phyloP scores from a whole-genome alignment of 2,113 vertebrate species.

The Glareola pratincola region DNA sequence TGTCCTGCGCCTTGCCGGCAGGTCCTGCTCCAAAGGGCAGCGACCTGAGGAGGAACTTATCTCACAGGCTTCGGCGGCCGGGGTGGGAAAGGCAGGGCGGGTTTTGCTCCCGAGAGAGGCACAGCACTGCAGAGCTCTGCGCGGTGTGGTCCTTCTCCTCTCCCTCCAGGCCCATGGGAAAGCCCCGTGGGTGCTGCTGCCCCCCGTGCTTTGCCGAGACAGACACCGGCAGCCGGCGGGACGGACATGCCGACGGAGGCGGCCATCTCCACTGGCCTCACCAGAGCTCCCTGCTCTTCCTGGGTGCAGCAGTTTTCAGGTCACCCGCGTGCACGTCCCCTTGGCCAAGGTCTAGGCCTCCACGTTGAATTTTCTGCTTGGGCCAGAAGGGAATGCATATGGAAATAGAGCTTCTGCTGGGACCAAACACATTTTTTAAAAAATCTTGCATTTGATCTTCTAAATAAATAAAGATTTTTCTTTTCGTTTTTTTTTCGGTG shows the following conservation, averaged over 20 bases:
- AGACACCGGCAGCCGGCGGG: neutral
- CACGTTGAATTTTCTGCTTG: neutral
- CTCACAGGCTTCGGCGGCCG: neutral
- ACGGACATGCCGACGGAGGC: rapidly evolving
- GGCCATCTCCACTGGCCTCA: neutral
- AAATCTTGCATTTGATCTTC: neutral
- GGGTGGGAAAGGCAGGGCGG: neutral
- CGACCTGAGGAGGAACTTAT: neutral
- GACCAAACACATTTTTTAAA: neutral
- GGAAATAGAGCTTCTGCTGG: neutral
- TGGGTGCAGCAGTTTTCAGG: neutral
- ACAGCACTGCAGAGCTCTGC: neutral
- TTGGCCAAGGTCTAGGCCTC: neutral
- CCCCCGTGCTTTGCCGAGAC: neutral
- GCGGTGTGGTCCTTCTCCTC: rapidly evolving
- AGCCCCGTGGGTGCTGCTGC: neutral
- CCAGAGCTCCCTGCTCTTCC: neutral
- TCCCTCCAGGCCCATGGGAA: neutral
- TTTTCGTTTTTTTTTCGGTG: neutral
- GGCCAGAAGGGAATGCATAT: neutral
- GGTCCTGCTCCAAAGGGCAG: neutral
- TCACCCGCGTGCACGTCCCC: neutral
- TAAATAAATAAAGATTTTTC: neutral
- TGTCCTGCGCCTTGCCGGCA: neutral
- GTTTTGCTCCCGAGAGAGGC: neutral